These are phyloP conservation scores for Agelas oroides DNA, from an alignment of 37 sponge, comb jelly and placozoan species.

Conservation along the genomic window DNA sequence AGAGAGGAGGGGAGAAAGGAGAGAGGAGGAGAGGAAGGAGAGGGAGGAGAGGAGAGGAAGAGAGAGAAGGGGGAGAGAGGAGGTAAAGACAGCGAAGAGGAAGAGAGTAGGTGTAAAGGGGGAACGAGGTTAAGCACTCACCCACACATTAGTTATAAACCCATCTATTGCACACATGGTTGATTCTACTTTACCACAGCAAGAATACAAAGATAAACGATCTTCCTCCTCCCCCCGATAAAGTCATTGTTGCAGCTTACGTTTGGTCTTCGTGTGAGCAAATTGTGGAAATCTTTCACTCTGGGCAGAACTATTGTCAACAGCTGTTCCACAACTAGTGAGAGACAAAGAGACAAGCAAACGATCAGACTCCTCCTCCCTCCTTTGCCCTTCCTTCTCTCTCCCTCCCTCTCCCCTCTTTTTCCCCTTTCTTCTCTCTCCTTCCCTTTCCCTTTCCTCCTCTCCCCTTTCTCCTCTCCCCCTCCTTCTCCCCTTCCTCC, in stretches of 20 bases:
- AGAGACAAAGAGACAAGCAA: background rate
- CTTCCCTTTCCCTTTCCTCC: too few relatives aligned
- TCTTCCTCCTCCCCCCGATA: background rate
- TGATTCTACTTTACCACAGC: too few relatives aligned
- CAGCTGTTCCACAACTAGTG: background rate
- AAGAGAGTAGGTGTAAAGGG: background rate
- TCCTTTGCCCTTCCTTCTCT: too few relatives aligned
- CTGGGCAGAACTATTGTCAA: slow-evolving; percentile 28
- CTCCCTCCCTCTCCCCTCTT: too few relatives aligned
- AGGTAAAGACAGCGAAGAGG: background rate
- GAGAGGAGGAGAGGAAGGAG: too few relatives aligned
- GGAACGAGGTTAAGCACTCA: background rate
- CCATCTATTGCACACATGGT: too few relatives aligned
- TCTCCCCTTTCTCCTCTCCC: too few relatives aligned
- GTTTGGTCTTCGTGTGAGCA: slow-evolving; percentile 42
- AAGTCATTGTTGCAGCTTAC: slow-evolving; percentile 5
- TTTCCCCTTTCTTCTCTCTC: too few relatives aligned
- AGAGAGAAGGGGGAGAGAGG: background rate
- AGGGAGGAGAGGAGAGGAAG: background rate
- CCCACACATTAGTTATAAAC: background rate
- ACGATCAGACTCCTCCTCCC: too few relatives aligned
- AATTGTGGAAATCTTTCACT: slow-evolving; percentile 45
- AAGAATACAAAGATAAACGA: too few relatives aligned
- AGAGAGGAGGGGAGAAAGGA: too few relatives aligned
- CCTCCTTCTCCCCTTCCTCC: too few relatives aligned